These are phyloP conservation scores for Pogonognathellus flavescens DNA, from an alignment of 1,140 invertebrate species.

Conservation along the genomic window DNA sequence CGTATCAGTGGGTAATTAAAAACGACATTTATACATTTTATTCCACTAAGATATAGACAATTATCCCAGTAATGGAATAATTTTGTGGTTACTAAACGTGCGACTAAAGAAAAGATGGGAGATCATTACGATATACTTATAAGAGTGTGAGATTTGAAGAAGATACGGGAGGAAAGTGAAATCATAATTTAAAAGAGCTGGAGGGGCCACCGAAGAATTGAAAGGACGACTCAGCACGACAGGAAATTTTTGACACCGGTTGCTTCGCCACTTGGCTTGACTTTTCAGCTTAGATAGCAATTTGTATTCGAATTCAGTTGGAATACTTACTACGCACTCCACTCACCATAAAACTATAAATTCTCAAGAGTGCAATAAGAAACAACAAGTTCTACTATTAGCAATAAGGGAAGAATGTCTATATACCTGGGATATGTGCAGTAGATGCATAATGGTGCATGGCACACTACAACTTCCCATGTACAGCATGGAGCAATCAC, in stretches of 20 bases:
- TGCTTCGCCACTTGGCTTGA: neutral
- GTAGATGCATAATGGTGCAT: no score
- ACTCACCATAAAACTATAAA: no score
- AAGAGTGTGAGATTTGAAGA: neutral
- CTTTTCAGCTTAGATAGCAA: neutral
- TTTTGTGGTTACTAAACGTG: neutral
- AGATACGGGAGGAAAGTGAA: neutral
- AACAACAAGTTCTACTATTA: no score
- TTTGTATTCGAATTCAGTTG: slow-evolving; percentile 5
- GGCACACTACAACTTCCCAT: neutral
- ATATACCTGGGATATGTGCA: no score
- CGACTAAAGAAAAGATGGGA: no score
- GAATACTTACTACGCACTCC: neutral
- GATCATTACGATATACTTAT: no score
- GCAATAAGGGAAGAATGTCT: neutral
- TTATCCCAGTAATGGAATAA: no score
- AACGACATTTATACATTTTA: no score
- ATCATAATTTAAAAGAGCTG: slow-evolving; percentile 50
- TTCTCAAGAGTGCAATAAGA: no score
- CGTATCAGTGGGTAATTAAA: no score
- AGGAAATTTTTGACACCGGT: slow-evolving; percentile 32
- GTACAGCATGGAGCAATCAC: neutral
- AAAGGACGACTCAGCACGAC: slow-evolving; percentile 40
- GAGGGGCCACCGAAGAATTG: neutral
- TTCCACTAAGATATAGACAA: no score